phyloP scores from a whole-genome alignment of 2,797 vertebrate species.

The Acanthis flammea region DNA sequence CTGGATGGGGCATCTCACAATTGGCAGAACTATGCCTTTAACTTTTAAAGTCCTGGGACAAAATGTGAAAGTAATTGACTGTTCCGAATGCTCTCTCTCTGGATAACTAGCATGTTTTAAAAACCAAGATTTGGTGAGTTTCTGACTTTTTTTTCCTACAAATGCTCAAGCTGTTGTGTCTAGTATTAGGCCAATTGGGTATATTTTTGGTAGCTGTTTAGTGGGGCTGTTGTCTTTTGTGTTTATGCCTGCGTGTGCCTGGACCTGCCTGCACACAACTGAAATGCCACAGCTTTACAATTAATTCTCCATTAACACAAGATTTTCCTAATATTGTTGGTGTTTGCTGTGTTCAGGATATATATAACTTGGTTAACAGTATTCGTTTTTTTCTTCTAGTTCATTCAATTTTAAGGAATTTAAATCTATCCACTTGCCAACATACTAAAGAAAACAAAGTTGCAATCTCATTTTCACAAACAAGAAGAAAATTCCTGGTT shows the following conservation, averaged over 20 bases:
- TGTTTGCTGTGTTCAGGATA: background rate
- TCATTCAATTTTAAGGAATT: background rate
- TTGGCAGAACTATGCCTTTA: constrained; percentile 80
- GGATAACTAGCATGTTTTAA: constrained; percentile 53
- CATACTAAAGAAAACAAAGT: background rate
- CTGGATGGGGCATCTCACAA: constrained; percentile 79
- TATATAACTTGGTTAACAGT: background rate
- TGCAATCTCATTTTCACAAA: background rate
- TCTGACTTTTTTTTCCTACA: constrained; percentile 52
- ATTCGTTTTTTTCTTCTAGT: background rate
- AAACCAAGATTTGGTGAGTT: constrained; percentile 63
- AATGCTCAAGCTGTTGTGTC: constrained; percentile 39
- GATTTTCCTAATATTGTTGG: background rate
- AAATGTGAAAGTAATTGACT: constrained; percentile 75
- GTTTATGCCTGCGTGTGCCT: constrained; percentile 1
- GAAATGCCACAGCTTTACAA: background rate
- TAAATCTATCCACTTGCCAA: background rate
- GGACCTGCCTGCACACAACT: background rate
- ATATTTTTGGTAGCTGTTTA: constrained; percentile 43
- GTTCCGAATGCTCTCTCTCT: constrained; percentile 64
- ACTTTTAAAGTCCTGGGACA: constrained; percentile 80
- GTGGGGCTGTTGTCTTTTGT: constrained; percentile 47
- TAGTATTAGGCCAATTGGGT: constrained; percentile 9
- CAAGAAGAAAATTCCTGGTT: background rate
- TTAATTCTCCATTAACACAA: background rate